A percentile compares a stretch with the other conserved stretches of the same genome.
Conservation (phyloP, 2,113 vertebrate genomes). For the Plotosus lineatus region DNA sequence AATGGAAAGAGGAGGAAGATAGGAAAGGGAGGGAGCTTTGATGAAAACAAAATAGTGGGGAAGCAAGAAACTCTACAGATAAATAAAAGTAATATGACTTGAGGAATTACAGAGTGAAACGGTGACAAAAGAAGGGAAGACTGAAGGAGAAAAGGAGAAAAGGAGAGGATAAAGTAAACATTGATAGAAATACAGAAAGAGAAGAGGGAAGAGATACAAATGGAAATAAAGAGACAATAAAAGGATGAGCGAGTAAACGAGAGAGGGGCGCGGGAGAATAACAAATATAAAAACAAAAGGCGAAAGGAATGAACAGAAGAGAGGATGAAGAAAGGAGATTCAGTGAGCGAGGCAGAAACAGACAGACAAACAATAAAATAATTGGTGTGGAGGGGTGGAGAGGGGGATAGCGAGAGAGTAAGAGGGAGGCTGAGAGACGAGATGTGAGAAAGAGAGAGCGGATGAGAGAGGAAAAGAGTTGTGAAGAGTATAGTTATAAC, state of each 20-base stretch:
- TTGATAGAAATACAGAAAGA: neutral
- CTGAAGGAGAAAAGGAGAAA: neutral
- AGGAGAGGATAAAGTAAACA: neutral
- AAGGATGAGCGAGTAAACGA: neutral
- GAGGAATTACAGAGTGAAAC: neutral
- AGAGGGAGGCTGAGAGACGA: neutral
- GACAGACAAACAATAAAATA: neutral
- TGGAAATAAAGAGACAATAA: neutral
- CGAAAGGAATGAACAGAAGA: neutral
- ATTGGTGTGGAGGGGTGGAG: neutral
- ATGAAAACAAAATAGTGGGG: neutral
- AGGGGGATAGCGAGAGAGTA: neutral
- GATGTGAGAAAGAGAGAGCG: neutral
- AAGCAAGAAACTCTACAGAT: neutral
- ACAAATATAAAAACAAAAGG: neutral
- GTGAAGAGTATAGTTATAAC: neutral
- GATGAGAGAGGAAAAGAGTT: neutral
- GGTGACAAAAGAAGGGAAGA: neutral
- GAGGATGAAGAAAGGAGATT: neutral
- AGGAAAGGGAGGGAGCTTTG: neutral
- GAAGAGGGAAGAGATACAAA: neutral
- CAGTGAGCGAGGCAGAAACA: neutral
- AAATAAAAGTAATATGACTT: neutral
- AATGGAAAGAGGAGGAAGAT: neutral
- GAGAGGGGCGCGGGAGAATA: neutral